Percentiles rank a stretch among this genome's conserved stretches.
phyloP scores from a whole-genome alignment of 2,113 vertebrate species.

The Columba janthina region DNA sequence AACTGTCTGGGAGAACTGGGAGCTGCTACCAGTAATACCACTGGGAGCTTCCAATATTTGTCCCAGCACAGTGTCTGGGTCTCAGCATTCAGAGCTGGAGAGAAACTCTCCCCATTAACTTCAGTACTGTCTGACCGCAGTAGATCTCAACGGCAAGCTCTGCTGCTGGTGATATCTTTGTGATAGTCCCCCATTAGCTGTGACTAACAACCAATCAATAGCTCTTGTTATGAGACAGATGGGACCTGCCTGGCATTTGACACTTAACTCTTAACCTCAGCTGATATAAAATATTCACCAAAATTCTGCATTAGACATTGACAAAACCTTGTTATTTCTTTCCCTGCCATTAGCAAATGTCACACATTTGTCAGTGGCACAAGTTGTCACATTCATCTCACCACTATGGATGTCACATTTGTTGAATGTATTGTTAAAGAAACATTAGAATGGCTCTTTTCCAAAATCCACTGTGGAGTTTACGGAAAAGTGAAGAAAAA shows the following conservation, averaged over 20 bases:
- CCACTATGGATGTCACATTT: neutral
- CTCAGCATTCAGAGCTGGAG: neutral
- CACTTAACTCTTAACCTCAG: neutral
- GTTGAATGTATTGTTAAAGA: neutral
- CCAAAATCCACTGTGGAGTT: neutral
- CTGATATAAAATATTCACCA: conserved; percentile 1
- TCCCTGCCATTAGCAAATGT: neutral
- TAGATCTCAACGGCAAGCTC: fast-evolving
- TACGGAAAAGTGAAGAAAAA: neutral
- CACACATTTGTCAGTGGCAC: neutral
- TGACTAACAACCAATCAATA: neutral
- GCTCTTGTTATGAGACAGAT: neutral
- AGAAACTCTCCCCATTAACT: neutral
- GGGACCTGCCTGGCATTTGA: neutral
- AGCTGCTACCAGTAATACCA: neutral
- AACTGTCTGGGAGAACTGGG: neutral
- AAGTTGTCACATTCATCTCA: neutral
- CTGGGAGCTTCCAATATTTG: neutral
- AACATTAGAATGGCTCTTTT: neutral
- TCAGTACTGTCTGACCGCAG: neutral
- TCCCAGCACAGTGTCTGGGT: neutral
- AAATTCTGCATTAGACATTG: neutral
- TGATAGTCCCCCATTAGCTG: neutral
- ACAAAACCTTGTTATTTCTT: neutral
- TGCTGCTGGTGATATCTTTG: neutral